Conservation (phyloP, 1,140 invertebrate species). For the Helicoverpa zea region DNA sequence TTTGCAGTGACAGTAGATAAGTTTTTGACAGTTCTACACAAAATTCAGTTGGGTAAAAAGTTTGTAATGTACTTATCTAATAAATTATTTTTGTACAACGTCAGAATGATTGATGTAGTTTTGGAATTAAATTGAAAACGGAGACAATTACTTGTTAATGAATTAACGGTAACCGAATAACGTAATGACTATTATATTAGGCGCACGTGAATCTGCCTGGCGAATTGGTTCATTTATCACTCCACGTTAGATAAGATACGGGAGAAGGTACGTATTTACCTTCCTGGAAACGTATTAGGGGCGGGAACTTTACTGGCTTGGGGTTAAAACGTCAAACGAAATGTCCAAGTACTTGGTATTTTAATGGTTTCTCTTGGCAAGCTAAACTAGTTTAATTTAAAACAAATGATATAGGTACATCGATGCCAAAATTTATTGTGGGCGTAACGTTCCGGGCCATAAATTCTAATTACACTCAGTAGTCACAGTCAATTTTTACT, state of each 20-base stretch:
- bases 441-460: background rate
- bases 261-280: constrained; percentile 7
- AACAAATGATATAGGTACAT: constrained; percentile 11
- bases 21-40: too few relatives aligned
- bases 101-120: background rate
- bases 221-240: constrained; percentile 43
- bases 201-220: constrained; percentile 26
- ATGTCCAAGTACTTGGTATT: constrained; percentile 11
- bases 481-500: too few relatives aligned
- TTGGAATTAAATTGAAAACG: constrained; percentile 7
- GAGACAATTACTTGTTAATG: constrained; percentile 4
- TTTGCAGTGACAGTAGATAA: too few relatives aligned
- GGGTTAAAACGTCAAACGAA: constrained; percentile 24
- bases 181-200: constrained; percentile 33
- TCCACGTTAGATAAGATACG: constrained; percentile 26
- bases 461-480: too few relatives aligned
- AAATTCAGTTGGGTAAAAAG: too few relatives aligned
- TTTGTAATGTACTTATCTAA: background rate
- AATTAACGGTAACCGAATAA: constrained; percentile 26
- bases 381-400: constrained; percentile 23
- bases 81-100: background rate
- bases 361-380: constrained; percentile 13
- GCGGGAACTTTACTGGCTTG: background rate
- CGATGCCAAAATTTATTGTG: background rate
- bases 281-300: constrained; percentile 31